Conservation (phyloP, 2,113 vertebrate species). For the Calyptomena viridis region DNA sequence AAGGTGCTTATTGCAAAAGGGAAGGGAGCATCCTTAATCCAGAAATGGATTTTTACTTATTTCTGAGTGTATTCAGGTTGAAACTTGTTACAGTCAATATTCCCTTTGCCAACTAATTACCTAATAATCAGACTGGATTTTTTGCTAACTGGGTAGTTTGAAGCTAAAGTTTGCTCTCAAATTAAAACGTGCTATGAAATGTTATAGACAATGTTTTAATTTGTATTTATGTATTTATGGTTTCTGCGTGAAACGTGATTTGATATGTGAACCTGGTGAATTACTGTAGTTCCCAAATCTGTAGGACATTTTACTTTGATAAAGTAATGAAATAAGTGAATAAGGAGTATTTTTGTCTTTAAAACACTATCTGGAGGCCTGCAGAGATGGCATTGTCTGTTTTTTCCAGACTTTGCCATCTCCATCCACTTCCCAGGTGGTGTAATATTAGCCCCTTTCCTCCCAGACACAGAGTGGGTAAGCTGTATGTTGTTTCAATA, state of each 20-base stretch:
- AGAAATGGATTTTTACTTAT: neutral
- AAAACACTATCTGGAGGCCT: neutral
- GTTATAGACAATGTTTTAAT: neutral
- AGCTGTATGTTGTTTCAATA: neutral
- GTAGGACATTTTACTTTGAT: neutral
- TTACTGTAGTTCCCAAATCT: neutral
- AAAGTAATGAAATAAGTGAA: neutral
- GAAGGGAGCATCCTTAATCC: neutral
- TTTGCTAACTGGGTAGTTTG: neutral
- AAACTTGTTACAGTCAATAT: neutral
- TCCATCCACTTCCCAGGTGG: neutral
- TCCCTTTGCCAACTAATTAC: neutral
- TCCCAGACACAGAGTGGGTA: neutral
- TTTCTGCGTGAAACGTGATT: neutral
- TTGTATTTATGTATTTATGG: neutral
- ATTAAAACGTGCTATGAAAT: neutral
- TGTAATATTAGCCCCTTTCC: neutral
- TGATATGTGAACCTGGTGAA: neutral
- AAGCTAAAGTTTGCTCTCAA: neutral
- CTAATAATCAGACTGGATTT: neutral
- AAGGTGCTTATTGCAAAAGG: neutral
- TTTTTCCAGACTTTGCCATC: neutral
- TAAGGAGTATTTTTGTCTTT: neutral
- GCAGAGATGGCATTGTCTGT: neutral
- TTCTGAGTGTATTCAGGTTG: neutral